Evolutionary conservation across 1,140 invertebrate species (phyloP).

Genomic region (Vanessa atalanta): DNA sequence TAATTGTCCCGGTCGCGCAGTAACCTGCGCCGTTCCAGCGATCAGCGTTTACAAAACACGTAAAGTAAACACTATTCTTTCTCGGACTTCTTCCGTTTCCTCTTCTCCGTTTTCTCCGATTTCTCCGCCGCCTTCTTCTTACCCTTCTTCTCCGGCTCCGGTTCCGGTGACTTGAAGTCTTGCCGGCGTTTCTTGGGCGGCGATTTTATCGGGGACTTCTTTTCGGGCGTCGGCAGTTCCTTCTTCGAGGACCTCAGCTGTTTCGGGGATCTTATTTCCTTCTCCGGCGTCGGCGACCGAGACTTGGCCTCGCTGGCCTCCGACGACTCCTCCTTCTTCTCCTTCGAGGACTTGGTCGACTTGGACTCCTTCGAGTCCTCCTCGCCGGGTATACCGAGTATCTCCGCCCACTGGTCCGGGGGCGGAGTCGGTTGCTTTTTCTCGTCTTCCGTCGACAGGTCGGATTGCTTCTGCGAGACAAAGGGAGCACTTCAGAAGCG

Average conservation of each 20-base stretch:
- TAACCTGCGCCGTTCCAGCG: slow-evolving; percentile 36
- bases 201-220: slow-evolving; percentile 56
- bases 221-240: slow-evolving; percentile 49
- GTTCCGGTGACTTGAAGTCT: slow-evolving; percentile 59
- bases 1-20: slow-evolving; percentile 42
- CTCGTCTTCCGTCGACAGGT: slow-evolving; percentile 54
- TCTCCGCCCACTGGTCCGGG: slow-evolving; percentile 75
- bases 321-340: slow-evolving; percentile 32
- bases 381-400: slow-evolving; percentile 68
- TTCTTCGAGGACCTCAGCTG: slow-evolving; percentile 66
- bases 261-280: slow-evolving; percentile 57
- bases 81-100: slow-evolving; percentile 69
- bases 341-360: slow-evolving; percentile 25
- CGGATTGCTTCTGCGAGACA: slow-evolving; percentile 59
- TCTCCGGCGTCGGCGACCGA: slow-evolving; percentile 47
- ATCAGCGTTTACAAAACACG: slow-evolving; percentile 61
- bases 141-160: slow-evolving; percentile 50
- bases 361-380: slow-evolving; percentile 46
- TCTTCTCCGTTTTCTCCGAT: slow-evolving; percentile 57
- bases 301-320: slow-evolving; percentile 42
- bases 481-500: slow-evolving; percentile 31
- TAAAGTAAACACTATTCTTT: slow-evolving; percentile 76
- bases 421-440: slow-evolving; percentile 69
- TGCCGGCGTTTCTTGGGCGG: slow-evolving; percentile 65
- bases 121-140: slow-evolving; percentile 55